Conservation (phyloP, 2,113 vertebrate species). For the Diadophis punctatus region DNA sequence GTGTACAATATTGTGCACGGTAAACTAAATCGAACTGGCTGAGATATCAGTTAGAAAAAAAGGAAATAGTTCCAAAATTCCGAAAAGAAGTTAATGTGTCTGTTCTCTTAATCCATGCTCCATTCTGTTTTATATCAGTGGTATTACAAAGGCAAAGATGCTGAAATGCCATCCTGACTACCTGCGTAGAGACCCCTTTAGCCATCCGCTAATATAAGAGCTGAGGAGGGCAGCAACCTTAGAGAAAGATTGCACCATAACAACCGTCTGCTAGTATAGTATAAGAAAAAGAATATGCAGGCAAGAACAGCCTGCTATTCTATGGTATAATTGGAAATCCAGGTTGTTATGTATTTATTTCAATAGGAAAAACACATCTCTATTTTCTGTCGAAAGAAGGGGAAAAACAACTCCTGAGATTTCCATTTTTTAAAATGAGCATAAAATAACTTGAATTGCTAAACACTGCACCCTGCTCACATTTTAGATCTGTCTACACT, state of each 20-base stretch:
- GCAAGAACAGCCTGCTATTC: too few relatives aligned
- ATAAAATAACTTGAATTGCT: too few relatives aligned
- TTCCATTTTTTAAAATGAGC: not conserved
- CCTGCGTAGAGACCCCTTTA: not conserved
- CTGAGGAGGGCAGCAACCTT: not conserved
- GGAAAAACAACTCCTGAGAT: not conserved
- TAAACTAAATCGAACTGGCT: not conserved
- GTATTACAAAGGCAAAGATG: fast-evolving
- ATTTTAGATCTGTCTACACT: too few relatives aligned
- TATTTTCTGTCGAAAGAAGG: too few relatives aligned
- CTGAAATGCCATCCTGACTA: not conserved
- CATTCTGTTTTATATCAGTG: not conserved
- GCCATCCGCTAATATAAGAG: not conserved
- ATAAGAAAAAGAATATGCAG: not conserved
- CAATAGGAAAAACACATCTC: not conserved
- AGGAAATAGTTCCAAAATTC: slow-evolving; percentile 36
- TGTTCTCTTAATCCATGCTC: slow-evolving; percentile 9
- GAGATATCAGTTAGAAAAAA: slow-evolving; percentile 19
- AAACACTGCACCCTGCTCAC: too few relatives aligned
- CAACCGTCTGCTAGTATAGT: not conserved
- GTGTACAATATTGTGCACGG: not conserved
- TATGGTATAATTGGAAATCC: too few relatives aligned
- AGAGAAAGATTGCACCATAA: not conserved
- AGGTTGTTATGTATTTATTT: too few relatives aligned
- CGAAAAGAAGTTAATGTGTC: slow-evolving; percentile 20